Evolutionary conservation across 2,888 invertebrate species (phyloP).

Genomic region (Microdon myrmicae): DNA sequence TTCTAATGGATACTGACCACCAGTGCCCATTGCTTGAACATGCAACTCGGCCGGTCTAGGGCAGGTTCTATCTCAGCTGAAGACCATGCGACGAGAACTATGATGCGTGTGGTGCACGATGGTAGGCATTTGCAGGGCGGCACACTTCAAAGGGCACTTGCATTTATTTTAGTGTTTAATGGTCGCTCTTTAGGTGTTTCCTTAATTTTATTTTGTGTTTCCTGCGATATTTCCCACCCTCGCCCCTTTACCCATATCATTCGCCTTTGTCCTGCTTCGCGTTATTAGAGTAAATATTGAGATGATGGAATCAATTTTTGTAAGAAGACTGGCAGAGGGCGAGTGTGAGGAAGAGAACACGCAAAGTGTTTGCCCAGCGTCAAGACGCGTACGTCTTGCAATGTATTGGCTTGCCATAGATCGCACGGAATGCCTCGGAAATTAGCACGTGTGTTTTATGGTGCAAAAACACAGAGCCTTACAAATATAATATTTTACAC

Average conservation of each 20-base stretch:
- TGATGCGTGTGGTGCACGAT: slow-evolving; percentile 48
- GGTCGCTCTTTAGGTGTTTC: slow-evolving; percentile 52
- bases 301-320: slow-evolving; percentile 49
- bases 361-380: too few relatives aligned
- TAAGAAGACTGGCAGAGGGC: too few relatives aligned
- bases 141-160: slow-evolving; percentile 50
- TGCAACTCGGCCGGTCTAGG: background rate
- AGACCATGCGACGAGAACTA: slow-evolving; percentile 50
- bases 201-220: slow-evolving; percentile 41
- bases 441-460: slow-evolving; percentile 39
- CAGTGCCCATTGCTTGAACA: slow-evolving; percentile 12
- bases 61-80: too few relatives aligned
- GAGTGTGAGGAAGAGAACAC: too few relatives aligned
- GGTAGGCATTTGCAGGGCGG: slow-evolving; percentile 24
- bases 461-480: background rate
- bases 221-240: slow-evolving; percentile 7
- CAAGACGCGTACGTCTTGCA: too few relatives aligned
- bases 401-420: slow-evolving; percentile 13
- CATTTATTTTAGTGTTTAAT: slow-evolving; percentile 53
- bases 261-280: slow-evolving; percentile 12
- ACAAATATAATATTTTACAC: too few relatives aligned
- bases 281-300: slow-evolving; percentile 52
- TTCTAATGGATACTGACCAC: slow-evolving; percentile 45
- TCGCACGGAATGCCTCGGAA: slow-evolving; percentile 40
- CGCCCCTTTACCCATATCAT: too few relatives aligned